Evolutionary conservation across 2,113 vertebrate genomes (phyloP), one percentile per base, ranked within the genome.

Genomic region (Elachura formosa): DNA sequence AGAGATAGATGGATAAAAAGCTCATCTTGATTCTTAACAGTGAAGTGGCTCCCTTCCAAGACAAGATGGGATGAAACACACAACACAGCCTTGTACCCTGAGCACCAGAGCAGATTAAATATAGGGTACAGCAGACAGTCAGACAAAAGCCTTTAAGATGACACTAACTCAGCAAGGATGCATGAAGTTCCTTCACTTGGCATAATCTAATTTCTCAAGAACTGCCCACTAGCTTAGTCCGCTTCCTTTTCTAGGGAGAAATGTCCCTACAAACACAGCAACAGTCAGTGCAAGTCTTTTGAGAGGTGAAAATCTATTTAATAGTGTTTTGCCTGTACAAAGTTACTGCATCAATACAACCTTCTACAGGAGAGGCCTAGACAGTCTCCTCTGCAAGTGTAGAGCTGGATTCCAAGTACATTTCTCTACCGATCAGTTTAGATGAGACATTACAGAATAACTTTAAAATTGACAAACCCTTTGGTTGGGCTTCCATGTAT

Each of bases 401-500:
- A 33, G 31, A 91, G 66, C 38, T 95, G 49, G 43, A 91, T 76
- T 73, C 59, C 31, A 95, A 95, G 38, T 49, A 74, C 41, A 6
- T 34, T 33, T 25, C 25, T 20, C 33, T 92, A 67, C 38, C 52
- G 29, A 64, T 96, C n/a, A 94, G 43, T 83, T 94, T 49, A 52
- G 67, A 91, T 45, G 34, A 92, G 83, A 79, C 67, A 74, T 58
- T 78, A 95, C 64, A 90, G 81, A 93, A 80, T 52, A 93, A 96
- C 67, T 97, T 97, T 51, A 96, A 94, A 97, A 97, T 84, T 84
- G 90, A 97, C 99, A 98, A 96, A 99, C 99, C 99, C 98, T 97
- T 99, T 99, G 6, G 97, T 96, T 77, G 98, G 98, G 88, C 98
- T 97, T 68, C 98, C 98, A 67, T 99, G 98, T 22, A 84, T 97